phyloP scores from a whole-genome alignment of 2,797 vertebrate genomes.

The Synaphobranchus kaupii region DNA sequence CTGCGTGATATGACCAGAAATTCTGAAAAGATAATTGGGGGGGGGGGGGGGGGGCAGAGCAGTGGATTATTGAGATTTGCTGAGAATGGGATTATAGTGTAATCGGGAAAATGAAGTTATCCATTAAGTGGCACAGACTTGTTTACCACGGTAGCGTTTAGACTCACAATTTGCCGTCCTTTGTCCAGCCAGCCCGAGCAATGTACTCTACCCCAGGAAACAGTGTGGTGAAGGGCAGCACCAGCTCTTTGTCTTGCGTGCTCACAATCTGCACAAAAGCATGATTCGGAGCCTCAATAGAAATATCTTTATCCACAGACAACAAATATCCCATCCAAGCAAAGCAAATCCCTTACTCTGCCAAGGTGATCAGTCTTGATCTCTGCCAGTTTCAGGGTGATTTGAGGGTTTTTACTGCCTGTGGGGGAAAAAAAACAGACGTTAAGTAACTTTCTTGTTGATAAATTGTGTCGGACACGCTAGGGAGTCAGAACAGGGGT shows the following conservation, averaged over 20 bases:
- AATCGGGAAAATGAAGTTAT: not conserved
- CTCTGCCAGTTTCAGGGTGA: slow-evolving; percentile 89
- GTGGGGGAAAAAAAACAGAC: slow-evolving; percentile 31
- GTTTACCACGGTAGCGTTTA: not conserved
- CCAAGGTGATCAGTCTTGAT: slow-evolving; percentile 87
- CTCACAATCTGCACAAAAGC: slow-evolving; percentile 76
- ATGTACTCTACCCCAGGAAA: slow-evolving; percentile 94
- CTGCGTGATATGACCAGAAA: not conserved
- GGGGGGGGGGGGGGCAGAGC: not conserved
- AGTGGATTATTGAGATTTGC: not conserved
- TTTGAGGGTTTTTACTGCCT: slow-evolving; percentile 97
- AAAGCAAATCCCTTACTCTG: slow-evolving; percentile 70
- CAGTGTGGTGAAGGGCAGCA: slow-evolving; percentile 80
- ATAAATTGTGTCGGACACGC: not conserved
- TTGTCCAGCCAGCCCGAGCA: slow-evolving; percentile 93
- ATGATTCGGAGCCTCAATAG: not conserved
- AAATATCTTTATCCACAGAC: not conserved
- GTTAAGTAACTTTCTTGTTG: not conserved
- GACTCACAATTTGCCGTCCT: slow-evolving; percentile 90
- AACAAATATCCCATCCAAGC: not conserved
- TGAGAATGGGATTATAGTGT: not conserved
- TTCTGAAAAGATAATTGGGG: not conserved
- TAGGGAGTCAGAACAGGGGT: not conserved
- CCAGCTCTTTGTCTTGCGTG: slow-evolving; percentile 88
- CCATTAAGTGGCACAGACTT: not conserved